Percentiles rank a stretch among this genome's conserved stretches.
phyloP scores from a whole-genome alignment of 2,888 invertebrate genomes.

The Hesperia comma region DNA sequence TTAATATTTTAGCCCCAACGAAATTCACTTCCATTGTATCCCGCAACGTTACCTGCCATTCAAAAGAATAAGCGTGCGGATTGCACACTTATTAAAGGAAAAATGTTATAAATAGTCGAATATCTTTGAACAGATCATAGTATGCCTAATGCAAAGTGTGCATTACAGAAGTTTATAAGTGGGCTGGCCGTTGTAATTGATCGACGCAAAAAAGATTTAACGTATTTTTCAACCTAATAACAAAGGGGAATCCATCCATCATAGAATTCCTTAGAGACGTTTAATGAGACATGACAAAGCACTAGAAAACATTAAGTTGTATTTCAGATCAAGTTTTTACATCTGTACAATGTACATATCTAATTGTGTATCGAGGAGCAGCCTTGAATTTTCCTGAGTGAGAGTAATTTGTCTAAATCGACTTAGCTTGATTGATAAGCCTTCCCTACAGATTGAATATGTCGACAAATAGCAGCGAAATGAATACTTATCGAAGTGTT shows the following conservation, averaged over 20 bases:
- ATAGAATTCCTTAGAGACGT: slow-evolving; percentile 18
- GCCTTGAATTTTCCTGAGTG: not conserved
- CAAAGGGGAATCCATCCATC: slow-evolving; percentile 41
- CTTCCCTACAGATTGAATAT: not conserved
- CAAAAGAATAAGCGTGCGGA: slow-evolving; percentile 69
- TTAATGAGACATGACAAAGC: not conserved
- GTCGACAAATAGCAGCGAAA: not conserved
- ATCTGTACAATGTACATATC: too few species aligned
- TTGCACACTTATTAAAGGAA: slow-evolving; percentile 67
- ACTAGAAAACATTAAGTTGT: not conserved
- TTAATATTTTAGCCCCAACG: slow-evolving; percentile 80
- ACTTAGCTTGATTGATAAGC: not conserved
- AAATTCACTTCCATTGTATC: slow-evolving; percentile 73
- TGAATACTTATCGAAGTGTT: slow-evolving; percentile 6
- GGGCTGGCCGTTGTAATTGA: slow-evolving; percentile 73
- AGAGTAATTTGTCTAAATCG: not conserved
- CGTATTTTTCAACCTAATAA: slow-evolving; percentile 26
- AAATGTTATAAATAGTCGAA: slow-evolving; percentile 64
- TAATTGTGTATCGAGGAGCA: not conserved
- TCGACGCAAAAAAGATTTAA: slow-evolving; percentile 53
- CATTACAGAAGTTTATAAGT: slow-evolving; percentile 59
- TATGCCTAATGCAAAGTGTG: slow-evolving; percentile 57
- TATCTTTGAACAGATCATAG: slow-evolving; percentile 60
- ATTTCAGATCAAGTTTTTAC: not conserved
- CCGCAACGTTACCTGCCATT: slow-evolving; percentile 73